Percentiles rank a stretch among this genome's conserved stretches.
Evolutionary conservation across 1,140 invertebrate genomes (phyloP).

Genomic region (Whitmania pigra): DNA sequence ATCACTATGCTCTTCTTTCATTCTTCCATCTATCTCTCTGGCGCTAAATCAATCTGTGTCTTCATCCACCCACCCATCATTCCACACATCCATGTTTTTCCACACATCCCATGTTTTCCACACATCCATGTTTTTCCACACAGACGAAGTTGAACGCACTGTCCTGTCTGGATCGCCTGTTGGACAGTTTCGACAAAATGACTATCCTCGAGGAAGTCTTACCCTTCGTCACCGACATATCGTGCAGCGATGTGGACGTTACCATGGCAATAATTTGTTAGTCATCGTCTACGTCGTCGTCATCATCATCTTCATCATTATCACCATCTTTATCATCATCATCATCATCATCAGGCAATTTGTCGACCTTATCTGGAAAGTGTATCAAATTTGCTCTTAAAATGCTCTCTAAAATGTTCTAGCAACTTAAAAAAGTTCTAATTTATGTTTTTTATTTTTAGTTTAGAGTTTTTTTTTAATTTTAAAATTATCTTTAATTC

Average conservation of each 20-base stretch:
- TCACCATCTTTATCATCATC: neutral
- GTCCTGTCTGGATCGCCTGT: slow-evolving; percentile 37
- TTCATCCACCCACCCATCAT: too few species aligned
- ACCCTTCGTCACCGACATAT: slow-evolving; percentile 70
- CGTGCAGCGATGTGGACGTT: slow-evolving; percentile 59
- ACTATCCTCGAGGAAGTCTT: slow-evolving; percentile 82
- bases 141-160: slow-evolving; percentile 39
- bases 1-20: too few species aligned
- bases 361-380: too few species aligned
- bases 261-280: slow-evolving; percentile 44
- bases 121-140: neutral
- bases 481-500: slow-evolving; percentile 8
- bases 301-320: slow-evolving; percentile 17
- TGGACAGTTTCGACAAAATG: slow-evolving; percentile 62
- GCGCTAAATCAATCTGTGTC: too few species aligned
- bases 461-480: neutral
- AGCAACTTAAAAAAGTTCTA: too few species aligned
- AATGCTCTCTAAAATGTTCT: too few species aligned
- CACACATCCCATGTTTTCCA: neutral
- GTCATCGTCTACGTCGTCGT: neutral
- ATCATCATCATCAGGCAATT: neutral
- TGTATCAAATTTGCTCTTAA: too few species aligned
- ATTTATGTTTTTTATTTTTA: too few species aligned
- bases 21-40: too few species aligned
- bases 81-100: too few species aligned